Conservation (phyloP, 2,797 vertebrate genomes). For the Thalassophryne amazonica region DNA sequence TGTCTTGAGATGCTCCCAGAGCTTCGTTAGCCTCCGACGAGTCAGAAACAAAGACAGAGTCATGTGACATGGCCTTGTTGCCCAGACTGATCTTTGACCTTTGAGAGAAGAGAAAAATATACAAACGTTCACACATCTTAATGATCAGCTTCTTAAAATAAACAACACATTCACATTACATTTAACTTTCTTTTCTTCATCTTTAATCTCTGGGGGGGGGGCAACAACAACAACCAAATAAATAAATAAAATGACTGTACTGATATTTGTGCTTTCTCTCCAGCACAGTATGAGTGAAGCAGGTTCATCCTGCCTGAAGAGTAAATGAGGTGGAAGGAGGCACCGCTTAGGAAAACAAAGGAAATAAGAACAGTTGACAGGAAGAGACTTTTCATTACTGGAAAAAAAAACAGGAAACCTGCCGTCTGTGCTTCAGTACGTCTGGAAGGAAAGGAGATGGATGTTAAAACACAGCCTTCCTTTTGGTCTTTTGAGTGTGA, state of each 20-base stretch:
- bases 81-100: constrained; percentile 84
- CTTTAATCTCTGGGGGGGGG: too few species aligned
- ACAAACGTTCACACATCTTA: too few species aligned
- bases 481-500: too few species aligned
- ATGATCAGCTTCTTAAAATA: constrained; percentile 1
- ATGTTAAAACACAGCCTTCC: constrained; percentile 29
- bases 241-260: too few species aligned
- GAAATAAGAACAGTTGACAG: constrained; percentile 42
- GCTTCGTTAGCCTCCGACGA: constrained; percentile 66
- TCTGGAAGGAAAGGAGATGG: constrained; percentile 23
- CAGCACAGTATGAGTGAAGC: background rate
- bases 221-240: too few species aligned
- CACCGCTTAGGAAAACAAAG: constrained; percentile 35
- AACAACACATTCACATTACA: too few species aligned
- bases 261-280: too few species aligned
- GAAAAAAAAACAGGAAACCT: constrained; percentile 53
- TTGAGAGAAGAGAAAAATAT: constrained; percentile 25
- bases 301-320: constrained; percentile 11
- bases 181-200: too few species aligned
- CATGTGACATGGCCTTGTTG: constrained; percentile 87
- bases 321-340: constrained; percentile 42
- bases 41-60: constrained; percentile 86
- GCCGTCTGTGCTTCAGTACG: constrained; percentile 7
- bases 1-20: constrained; percentile 76
- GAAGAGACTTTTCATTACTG: constrained; percentile 28